Evolutionary conservation across 2,888 invertebrate species (phyloP), one percentile per base, ranked within the genome.

Genomic region (Protonemura montana): DNA sequence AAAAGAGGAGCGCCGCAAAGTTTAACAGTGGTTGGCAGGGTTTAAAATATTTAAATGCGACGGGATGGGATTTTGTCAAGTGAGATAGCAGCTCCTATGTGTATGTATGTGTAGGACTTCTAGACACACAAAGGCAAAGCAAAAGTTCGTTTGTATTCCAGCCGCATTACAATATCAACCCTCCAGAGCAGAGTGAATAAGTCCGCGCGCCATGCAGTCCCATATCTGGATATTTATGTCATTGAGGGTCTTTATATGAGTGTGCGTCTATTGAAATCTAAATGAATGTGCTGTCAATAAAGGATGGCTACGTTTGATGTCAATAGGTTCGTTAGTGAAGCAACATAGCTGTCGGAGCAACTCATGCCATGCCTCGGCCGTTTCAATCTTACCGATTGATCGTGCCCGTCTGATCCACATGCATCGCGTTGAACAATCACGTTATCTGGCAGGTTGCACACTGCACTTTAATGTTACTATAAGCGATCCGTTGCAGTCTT

Each of bases 1-100:
- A 0, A 30, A 81, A 30, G n/a, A 81, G 81, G 30, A 30, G 30
- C 29, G n/a, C 81, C 6, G 10, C 30, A n/a, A 81, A 81, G 81
- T 81, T 81, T 29, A 27, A 81, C 81, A 81, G 30, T 81, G 81
- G 81, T 81, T 78, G 28, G 30, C 81, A 81, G 10, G 81, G 81
- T 81, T 81, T 81, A 81, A 30, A 81, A 81, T 30, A 81, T 81
- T 81, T 81, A 81, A 81, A 30, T 81, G n/a, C 30, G 28, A 81
- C 28, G 1, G 81, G 81, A 30, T 29, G 28, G 30, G 30, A 30
- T 29, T 81, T 81, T n/a, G 28, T n/a, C 28, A 28, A 28, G 81
- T 21, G 28, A 81, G 28, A 10, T n/a, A 81, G 30, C 30, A 30
- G 81, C n/a, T 16, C n/a, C 5, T 81, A 29, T 81, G 81, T 81